These are phyloP conservation scores for Pangasius mekongensis DNA, from an alignment of 2,797 vertebrate genomes.

Conservation along the genomic window DNA sequence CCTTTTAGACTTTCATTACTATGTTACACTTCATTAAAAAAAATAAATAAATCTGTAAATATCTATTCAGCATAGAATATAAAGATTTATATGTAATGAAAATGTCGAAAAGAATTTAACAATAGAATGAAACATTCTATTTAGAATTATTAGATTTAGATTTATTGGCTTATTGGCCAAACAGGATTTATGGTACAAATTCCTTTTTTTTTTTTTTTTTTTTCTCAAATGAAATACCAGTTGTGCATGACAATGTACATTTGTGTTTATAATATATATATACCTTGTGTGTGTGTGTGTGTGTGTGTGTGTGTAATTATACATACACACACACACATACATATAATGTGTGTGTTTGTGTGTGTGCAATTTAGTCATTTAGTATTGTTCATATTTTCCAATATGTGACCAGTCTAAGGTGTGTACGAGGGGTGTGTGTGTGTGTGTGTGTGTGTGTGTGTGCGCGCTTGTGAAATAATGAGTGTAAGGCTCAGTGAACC, in stretches of 20 bases:
- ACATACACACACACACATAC: no score
- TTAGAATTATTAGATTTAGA: slow-evolving; percentile 28
- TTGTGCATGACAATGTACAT: slow-evolving; percentile 57
- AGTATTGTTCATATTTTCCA: slow-evolving; percentile 52
- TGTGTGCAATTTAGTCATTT: slow-evolving; percentile 35
- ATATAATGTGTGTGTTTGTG: slow-evolving; percentile 12
- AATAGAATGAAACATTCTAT: slow-evolving; percentile 20
- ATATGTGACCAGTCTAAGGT: slow-evolving; percentile 57
- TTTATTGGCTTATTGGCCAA: slow-evolving; percentile 26
- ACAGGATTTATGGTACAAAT: slow-evolving; percentile 40
- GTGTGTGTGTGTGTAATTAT: neutral
- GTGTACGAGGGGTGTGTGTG: neutral
- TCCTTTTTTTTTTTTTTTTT: slow-evolving; percentile 22
- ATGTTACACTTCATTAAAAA: neutral
- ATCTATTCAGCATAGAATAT: slow-evolving; percentile 43
- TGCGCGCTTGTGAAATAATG: neutral
- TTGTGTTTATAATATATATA: slow-evolving; percentile 40
- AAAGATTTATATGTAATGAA: slow-evolving; percentile 40
- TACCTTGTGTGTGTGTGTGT: slow-evolving; percentile 27
- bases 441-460: neutral
- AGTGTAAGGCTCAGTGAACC: slow-evolving; percentile 35
- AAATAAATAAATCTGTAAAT: slow-evolving; percentile 51
- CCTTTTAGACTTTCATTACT: neutral
- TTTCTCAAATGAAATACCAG: slow-evolving; percentile 26
- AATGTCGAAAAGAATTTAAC: slow-evolving; percentile 32